Evolutionary conservation across 2,797 vertebrate species (phyloP).

Genomic region (Glyptemys insculpta): DNA sequence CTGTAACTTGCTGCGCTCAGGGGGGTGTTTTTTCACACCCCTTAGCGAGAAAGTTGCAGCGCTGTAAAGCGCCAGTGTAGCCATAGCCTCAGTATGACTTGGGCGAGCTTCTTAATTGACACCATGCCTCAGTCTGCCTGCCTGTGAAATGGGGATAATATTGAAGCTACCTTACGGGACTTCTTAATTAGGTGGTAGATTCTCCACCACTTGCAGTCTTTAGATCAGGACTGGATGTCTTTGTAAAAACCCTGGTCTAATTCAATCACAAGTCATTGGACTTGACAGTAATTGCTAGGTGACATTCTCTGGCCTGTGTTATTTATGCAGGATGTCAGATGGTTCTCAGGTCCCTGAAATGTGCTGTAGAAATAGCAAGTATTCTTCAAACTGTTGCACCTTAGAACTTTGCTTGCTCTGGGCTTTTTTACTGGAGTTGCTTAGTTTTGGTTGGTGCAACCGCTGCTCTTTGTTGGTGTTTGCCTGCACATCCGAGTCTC

Average conservation of each 20-base stretch:
- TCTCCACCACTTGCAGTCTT: neutral
- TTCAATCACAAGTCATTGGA: neutral
- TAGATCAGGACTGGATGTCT: neutral
- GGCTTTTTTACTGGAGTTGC: neutral
- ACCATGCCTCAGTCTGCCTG: neutral
- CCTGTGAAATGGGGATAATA: neutral
- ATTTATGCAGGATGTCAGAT: neutral
- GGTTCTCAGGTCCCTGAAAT: neutral
- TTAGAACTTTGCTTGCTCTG: neutral
- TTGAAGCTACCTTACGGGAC: rapidly evolving
- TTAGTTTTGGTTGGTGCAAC: neutral
- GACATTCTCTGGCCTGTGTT: neutral
- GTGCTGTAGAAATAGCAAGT: neutral
- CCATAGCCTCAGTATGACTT: neutral
- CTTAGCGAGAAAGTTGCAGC: too few relatives aligned
- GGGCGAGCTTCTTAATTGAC: neutral
- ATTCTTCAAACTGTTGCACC: neutral
- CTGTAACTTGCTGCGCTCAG: too few relatives aligned
- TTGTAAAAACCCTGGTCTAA: neutral
- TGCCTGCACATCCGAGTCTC: neutral
- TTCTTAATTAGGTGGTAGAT: neutral
- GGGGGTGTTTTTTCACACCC: too few relatives aligned
- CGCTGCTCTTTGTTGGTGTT: neutral
- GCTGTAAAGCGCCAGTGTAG: too few relatives aligned
- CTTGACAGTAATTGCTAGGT: neutral